Evolutionary conservation across 2,797 vertebrate genomes (phyloP).

Genomic region (Kryptolebias ocellatus): DNA sequence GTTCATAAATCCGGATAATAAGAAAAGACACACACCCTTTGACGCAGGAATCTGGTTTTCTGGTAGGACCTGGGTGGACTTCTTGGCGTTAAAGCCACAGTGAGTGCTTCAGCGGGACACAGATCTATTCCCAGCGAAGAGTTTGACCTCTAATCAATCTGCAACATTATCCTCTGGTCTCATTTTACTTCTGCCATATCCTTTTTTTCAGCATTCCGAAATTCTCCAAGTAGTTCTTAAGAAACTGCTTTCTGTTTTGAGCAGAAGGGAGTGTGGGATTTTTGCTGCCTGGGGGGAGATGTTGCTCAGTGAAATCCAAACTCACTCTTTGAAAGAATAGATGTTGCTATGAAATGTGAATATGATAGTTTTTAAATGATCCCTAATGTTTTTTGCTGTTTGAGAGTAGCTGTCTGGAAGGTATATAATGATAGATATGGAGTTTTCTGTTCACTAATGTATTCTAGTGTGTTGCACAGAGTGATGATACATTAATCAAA

Average conservation of each 20-base stretch:
- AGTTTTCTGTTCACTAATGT: conserved; percentile 30
- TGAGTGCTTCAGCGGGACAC: conserved; percentile 48
- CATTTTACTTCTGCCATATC: conserved; percentile 56
- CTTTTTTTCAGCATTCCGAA: conserved; percentile 65
- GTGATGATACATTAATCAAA: conserved; percentile 30
- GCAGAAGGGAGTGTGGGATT: conserved; percentile 71
- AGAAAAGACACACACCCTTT: conserved; percentile 32
- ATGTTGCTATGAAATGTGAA: conserved; percentile 55
- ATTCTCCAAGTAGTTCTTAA: conserved; percentile 65
- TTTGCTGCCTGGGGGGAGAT: conserved; percentile 60
- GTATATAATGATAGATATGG: conserved; percentile 56
- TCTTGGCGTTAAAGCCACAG: conserved; percentile 34
- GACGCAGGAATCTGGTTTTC: conserved; percentile 50
- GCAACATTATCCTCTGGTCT: conserved; percentile 53
- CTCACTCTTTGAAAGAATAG: conserved; percentile 34
- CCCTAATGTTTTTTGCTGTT: conserved; percentile 60
- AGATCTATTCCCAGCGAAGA: conserved; percentile 35
- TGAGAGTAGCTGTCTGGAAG: conserved; percentile 59
- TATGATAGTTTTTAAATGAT: conserved; percentile 60
- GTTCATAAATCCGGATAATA: conserved; percentile 37
- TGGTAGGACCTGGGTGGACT: conserved; percentile 35
- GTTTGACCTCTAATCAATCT: conserved; percentile 60
- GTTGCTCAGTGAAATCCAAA: conserved; percentile 59
- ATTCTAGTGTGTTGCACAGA: conserved; percentile 17
- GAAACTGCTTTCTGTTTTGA: conserved; percentile 59